A percentile compares a stretch with the other conserved stretches of the same genome.
Conservation (phyloP, 2,797 vertebrate genomes). For the Cynodonichthys magdalenae region DNA sequence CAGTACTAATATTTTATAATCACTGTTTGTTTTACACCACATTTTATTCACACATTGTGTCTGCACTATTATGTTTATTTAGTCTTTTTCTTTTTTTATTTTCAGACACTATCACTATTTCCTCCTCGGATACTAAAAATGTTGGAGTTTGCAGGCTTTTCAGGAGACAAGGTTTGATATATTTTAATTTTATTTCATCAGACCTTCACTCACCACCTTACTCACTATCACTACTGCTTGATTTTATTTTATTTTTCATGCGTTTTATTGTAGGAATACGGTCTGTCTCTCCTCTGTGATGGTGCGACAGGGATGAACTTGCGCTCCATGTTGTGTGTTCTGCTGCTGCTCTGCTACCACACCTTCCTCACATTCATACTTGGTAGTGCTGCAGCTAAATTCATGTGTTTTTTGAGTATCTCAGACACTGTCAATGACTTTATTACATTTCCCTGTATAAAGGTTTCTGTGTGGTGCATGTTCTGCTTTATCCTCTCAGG, state of each 20-base stretch:
- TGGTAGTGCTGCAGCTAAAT: conserved; percentile 65
- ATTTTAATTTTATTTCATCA: fast-evolving
- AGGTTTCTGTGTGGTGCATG: background rate
- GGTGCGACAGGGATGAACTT: conserved; percentile 81
- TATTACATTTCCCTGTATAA: background rate
- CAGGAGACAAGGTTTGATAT: conserved; percentile 84
- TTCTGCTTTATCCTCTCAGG: conserved; percentile 62
- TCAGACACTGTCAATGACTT: too few species aligned
- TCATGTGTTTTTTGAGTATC: background rate
- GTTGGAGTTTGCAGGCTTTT: conserved; percentile 88
- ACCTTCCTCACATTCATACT: conserved; percentile 88
- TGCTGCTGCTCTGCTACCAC: conserved; percentile 87
- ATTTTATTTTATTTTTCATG: background rate
- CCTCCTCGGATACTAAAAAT: conserved; percentile 85
- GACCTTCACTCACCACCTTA: background rate
- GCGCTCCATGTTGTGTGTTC: conserved; percentile 86
- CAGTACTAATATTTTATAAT: background rate
- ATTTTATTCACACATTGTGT: background rate
- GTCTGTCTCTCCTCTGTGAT: conserved; percentile 79
- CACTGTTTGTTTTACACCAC: background rate
- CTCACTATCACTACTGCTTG: too few species aligned
- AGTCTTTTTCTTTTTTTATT: conserved; percentile 19
- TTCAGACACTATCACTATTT: conserved; percentile 82
- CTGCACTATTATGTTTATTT: background rate
- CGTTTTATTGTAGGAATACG: conserved; percentile 78